phyloP scores from a whole-genome alignment of 2,888 invertebrate genomes.

The Aphodius granarius region DNA sequence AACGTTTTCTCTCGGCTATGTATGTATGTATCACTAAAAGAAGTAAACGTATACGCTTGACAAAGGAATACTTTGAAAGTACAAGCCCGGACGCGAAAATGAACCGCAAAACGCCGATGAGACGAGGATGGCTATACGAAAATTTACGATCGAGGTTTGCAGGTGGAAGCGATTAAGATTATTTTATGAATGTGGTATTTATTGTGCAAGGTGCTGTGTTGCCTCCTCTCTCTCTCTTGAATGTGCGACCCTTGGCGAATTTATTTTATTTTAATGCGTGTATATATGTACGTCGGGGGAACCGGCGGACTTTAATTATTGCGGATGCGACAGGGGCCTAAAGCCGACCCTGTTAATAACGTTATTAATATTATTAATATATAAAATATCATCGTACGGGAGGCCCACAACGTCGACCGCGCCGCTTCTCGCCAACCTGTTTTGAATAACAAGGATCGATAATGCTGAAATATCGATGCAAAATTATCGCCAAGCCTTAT shows the following conservation, averaged over 20 bases:
- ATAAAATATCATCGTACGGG: slow-evolving; percentile 11
- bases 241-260: slow-evolving; percentile 16
- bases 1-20: neutral
- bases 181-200: slow-evolving; percentile 35
- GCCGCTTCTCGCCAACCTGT: slow-evolving; percentile 25
- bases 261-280: slow-evolving; percentile 28
- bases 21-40: neutral
- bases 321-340: slow-evolving; percentile 3
- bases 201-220: slow-evolving; percentile 37
- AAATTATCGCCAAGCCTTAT: slow-evolving; percentile 24
- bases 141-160: slow-evolving; percentile 44
- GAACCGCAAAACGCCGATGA: slow-evolving; percentile 28
- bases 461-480: slow-evolving; percentile 27
- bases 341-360: slow-evolving; percentile 16
- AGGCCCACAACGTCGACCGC: too few relatives aligned
- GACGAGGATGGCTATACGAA: slow-evolving; percentile 33
- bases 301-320: slow-evolving; percentile 4
- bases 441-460: slow-evolving; percentile 27
- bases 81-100: slow-evolving; percentile 28
- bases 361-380: slow-evolving; percentile 20
- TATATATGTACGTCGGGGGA: neutral
- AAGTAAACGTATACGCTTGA: neutral
- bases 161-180: slow-evolving; percentile 44
- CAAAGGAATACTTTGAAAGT: too few relatives aligned
- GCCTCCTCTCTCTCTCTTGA: too few relatives aligned